A percentile compares a stretch with the other conserved stretches of the same genome.
Evolutionary conservation across 2,888 invertebrate genomes (phyloP).

Genomic region (Parnassius smintheus): DNA sequence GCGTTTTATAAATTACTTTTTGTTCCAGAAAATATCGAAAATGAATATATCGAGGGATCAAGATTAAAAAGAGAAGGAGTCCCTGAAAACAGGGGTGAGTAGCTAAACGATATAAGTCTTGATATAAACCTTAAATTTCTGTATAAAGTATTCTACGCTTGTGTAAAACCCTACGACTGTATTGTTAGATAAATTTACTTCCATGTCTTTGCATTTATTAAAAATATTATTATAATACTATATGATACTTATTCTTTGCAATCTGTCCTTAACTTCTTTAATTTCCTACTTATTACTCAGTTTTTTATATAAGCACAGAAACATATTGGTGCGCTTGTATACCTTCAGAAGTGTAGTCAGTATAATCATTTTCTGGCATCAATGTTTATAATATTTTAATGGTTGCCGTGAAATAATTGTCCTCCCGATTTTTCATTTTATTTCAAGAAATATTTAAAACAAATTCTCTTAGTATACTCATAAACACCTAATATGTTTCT

Average conservation of each 20-base stretch:
- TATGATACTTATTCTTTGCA: constrained; percentile 16
- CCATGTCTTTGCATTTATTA: constrained; percentile 30
- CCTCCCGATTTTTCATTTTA: no score
- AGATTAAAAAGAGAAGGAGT: constrained; percentile 75
- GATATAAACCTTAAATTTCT: constrained; percentile 11
- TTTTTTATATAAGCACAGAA: constrained; percentile 14
- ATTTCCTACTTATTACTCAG: constrained; percentile 6
- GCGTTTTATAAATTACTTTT: constrained; percentile 31
- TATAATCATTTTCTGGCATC: no score
- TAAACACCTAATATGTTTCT: constrained; percentile 8
- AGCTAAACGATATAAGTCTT: constrained; percentile 13
- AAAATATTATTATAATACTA: constrained; percentile 18
- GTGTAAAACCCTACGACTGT: constrained; percentile 23
- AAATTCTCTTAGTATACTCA: no score
- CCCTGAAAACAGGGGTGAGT: constrained; percentile 77
- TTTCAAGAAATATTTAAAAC: no score
- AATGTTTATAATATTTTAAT: no score
- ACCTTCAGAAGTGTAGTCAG: no score
- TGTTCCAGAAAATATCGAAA: constrained; percentile 68
- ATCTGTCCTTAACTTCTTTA: constrained; percentile 10
- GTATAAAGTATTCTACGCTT: constrained; percentile 33
- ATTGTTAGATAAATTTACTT: constrained; percentile 27
- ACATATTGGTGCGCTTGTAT: background rate
- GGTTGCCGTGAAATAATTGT: no score
- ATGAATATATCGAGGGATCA: constrained; percentile 66